Percentiles rank a stretch among this genome's conserved stretches.
These are phyloP conservation scores for Motacilla alba DNA, from an alignment of 2,113 vertebrate species.

Conservation along the genomic window DNA sequence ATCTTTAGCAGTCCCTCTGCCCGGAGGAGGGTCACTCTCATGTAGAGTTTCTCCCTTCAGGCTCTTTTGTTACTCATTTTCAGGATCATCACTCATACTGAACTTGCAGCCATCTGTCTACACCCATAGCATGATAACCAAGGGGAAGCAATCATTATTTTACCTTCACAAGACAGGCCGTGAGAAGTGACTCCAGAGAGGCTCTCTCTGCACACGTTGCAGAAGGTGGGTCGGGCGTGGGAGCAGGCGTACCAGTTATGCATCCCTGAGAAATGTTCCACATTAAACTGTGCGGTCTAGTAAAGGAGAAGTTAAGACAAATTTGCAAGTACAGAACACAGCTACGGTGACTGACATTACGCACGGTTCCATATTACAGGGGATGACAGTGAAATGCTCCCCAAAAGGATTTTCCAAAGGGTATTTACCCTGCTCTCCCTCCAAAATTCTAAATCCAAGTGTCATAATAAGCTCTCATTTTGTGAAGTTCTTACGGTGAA, in stretches of 20 bases:
- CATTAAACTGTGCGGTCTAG: slow-evolving; percentile 98
- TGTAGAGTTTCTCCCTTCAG: neutral
- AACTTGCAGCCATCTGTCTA: neutral
- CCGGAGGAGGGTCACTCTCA: neutral
- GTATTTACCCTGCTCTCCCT: neutral
- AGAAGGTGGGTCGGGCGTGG: slow-evolving; percentile 97
- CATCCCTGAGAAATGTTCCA: slow-evolving; percentile 99
- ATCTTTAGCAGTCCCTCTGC: neutral
- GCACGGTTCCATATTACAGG: neutral
- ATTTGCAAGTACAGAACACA: slow-evolving; percentile 73
- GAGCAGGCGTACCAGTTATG: slow-evolving; percentile 99
- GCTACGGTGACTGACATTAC: slow-evolving; percentile 14
- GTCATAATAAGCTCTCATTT: neutral
- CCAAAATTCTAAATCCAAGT: neutral
- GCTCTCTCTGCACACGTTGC: slow-evolving; percentile 96
- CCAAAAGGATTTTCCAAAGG: neutral
- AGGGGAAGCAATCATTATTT: neutral
- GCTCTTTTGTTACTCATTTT: neutral
- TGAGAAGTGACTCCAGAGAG: slow-evolving; percentile 98
- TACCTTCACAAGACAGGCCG: slow-evolving; percentile 98
- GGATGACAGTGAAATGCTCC: neutral
- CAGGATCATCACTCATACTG: neutral
- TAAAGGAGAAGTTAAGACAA: slow-evolving; percentile 81
- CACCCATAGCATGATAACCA: fast-evolving
- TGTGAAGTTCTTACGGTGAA: neutral